Evolutionary conservation across 2,797 vertebrate species (phyloP).

Genomic region (Oreochromis grahami): DNA sequence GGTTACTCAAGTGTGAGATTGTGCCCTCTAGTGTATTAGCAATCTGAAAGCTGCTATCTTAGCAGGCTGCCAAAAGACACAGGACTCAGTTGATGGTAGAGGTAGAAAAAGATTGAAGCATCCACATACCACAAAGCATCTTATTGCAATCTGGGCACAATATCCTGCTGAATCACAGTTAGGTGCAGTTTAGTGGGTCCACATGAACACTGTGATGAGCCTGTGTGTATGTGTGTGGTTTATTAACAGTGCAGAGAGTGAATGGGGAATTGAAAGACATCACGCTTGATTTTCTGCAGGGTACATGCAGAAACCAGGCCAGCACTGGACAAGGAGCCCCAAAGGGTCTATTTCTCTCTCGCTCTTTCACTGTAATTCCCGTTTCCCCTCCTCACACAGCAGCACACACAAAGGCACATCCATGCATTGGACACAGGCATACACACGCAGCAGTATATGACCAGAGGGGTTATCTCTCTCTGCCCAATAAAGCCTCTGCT

Average conservation of each 20-base stretch:
- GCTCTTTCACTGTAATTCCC: background rate
- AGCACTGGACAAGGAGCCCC: slow-evolving; percentile 46
- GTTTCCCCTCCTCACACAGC: background rate
- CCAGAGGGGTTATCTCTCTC: slow-evolving; percentile 55
- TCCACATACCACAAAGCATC: slow-evolving; percentile 13
- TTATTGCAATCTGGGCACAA: background rate
- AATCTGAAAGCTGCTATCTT: slow-evolving; percentile 54
- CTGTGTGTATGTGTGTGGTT: background rate
- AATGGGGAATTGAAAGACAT: slow-evolving; percentile 41
- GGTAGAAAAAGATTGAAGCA: slow-evolving; percentile 20
- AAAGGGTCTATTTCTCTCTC: slow-evolving; percentile 18
- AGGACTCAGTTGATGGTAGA: background rate
- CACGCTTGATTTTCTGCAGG: slow-evolving; percentile 35
- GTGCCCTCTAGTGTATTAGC: slow-evolving; percentile 50
- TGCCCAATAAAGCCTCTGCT: slow-evolving; percentile 61
- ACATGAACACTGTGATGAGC: background rate
- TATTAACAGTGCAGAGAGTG: slow-evolving; percentile 15
- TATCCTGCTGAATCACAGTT: slow-evolving; percentile 47
- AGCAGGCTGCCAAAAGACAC: slow-evolving; percentile 27
- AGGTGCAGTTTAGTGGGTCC: background rate
- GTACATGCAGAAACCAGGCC: slow-evolving; percentile 60
- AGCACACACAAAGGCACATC: background rate
- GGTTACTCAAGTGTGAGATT: slow-evolving; percentile 69
- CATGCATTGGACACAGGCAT: background rate
- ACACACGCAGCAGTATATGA: slow-evolving; percentile 12